Evolutionary conservation across 64 coral and sea anemone species (phyloP).

Genomic region (Porites lutea): DNA sequence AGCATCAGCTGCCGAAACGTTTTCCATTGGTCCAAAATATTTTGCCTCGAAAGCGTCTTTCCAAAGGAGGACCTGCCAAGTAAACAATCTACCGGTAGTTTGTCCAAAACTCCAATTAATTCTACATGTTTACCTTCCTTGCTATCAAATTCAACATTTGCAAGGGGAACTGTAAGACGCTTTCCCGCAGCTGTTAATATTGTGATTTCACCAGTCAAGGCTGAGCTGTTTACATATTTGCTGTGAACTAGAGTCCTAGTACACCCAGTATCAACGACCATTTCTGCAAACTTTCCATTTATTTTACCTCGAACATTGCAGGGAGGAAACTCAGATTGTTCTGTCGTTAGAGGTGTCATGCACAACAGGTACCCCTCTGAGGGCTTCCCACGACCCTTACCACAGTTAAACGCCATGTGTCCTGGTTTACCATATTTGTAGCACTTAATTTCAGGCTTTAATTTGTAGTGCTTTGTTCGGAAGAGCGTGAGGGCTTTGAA

Average conservation of each 20-base stretch:
- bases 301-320: background rate
- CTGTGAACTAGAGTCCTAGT: background rate
- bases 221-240: background rate
- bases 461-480: background rate
- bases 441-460: background rate
- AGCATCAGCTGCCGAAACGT: background rate
- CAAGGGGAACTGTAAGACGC: background rate
- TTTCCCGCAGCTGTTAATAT: background rate
- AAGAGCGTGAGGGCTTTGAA: background rate
- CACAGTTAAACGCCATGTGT: slow-evolving; percentile 16
- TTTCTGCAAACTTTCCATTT: background rate
- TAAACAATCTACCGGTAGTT: slow-evolving; percentile 24
- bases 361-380: background rate
- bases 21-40: slow-evolving; percentile 15
- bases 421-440: background rate
- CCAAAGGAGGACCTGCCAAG: slow-evolving; percentile 12
- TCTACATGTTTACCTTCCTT: background rate
- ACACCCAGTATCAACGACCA: slow-evolving; percentile 13
- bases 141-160: background rate
- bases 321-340: background rate
- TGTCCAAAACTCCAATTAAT: slow-evolving; percentile 4
- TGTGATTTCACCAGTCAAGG: background rate
- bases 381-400: background rate
- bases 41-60: background rate
- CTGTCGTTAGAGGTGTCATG: slow-evolving; percentile 12